Evolutionary conservation across 2,888 invertebrate species (phyloP).

Genomic region (Mimas tiliae): DNA sequence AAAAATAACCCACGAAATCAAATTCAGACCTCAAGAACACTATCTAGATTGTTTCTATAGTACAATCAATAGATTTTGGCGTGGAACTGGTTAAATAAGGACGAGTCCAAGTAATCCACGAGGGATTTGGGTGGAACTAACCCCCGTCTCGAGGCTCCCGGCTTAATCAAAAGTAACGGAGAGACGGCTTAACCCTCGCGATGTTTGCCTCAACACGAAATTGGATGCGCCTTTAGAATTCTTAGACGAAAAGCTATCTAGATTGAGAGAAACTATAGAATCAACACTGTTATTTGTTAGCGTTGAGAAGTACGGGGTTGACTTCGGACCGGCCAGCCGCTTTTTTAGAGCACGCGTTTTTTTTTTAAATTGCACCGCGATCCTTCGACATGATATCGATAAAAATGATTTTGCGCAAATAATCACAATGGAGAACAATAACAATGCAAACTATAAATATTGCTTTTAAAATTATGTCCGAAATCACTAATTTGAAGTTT

Average conservation of each 20-base stretch:
- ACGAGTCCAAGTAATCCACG: background rate
- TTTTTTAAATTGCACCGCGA: too few species aligned
- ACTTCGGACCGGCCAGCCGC: too few species aligned
- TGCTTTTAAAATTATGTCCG: too few species aligned
- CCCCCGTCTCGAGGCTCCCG: background rate
- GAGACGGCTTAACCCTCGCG: background rate
- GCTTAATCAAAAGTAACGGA: conserved; percentile 19
- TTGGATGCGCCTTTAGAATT: conserved; percentile 13
- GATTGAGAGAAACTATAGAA: background rate
- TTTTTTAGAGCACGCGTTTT: too few species aligned
- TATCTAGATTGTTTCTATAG: conserved; percentile 6
- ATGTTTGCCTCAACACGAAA: background rate
- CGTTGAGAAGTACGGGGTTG: too few species aligned
- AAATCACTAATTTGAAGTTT: too few species aligned
- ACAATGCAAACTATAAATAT: too few species aligned
- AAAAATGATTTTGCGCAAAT: too few species aligned
- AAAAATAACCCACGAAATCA: too few species aligned
- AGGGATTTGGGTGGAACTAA: conserved; percentile 9
- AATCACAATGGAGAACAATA: too few species aligned
- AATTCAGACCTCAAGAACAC: background rate
- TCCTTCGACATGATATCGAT: too few species aligned
- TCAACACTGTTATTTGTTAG: background rate
- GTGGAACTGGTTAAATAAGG: background rate
- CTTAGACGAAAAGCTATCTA: background rate
- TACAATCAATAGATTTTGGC: background rate